These are phyloP conservation scores for Enhydra lutris DNA, from an alignment of 2,113 vertebrate genomes.

Conservation along the genomic window DNA sequence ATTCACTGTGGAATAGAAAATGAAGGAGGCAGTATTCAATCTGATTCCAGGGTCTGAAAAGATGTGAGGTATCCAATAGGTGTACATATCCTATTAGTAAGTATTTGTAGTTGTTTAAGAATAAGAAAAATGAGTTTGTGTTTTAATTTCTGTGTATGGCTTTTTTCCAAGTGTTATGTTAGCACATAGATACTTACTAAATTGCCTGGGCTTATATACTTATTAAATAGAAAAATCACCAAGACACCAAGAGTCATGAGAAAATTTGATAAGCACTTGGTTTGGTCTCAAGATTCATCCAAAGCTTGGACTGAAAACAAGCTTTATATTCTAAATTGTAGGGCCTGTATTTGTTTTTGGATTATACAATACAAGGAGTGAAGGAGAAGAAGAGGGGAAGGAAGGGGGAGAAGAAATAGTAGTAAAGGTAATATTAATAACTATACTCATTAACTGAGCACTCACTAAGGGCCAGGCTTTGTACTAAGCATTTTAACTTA, in stretches of 20 bases:
- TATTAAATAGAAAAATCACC: background rate
- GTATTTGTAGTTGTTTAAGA: background rate
- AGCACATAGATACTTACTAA: background rate
- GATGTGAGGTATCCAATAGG: background rate
- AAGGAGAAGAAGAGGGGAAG: background rate
- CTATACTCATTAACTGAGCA: background rate
- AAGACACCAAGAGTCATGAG: background rate
- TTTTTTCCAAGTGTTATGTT: background rate
- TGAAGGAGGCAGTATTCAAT: background rate
- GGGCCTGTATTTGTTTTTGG: background rate
- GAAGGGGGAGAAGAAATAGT: background rate
- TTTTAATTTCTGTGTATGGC: background rate
- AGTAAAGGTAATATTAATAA: background rate
- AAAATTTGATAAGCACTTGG: background rate
- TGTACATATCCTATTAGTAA: background rate
- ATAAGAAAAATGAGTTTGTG: background rate
- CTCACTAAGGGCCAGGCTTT: background rate
- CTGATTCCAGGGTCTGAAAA: background rate
- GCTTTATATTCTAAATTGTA: background rate
- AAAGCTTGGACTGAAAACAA: background rate
- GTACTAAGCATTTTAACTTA: background rate
- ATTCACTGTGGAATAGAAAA: background rate
- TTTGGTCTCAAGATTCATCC: background rate
- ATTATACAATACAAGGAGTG: background rate
- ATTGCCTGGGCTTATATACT: background rate